Base-by-base conservation (phyloP, 37 sponge, comb jelly and placozoan species). In the Halichondria panicea region DNA sequence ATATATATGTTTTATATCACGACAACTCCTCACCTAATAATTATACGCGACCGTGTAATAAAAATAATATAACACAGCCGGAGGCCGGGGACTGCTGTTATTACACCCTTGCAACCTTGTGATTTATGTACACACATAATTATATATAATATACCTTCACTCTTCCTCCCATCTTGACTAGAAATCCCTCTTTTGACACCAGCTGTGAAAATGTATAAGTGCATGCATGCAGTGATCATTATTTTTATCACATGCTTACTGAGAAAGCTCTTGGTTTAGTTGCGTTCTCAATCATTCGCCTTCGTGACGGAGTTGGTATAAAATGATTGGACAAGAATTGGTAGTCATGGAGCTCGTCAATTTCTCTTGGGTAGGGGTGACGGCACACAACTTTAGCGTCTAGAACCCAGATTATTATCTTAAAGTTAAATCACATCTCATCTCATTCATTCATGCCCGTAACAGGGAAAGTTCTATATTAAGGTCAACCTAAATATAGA, bases 101-200 rank as follows among this genome's bases (percentile, higher is more conserved):
- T 19, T 19, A 48, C 52, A 18, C 15, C 15, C 11, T 48, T 48
- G 11, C 13, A 15, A 48, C 52, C 15, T 18, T 11, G 52, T 18
- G 52, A 48, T 48, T n/a, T 11, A 48, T 15, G 15, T 48, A 48
- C 13, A 18, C 13, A 48, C 11, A 18, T 11, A 15, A 48, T 11
- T 48, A 48, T 18, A 18, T 11, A 15, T 28, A 6, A 35, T 46
- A 31, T 43, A 81, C 81, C 72, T 81, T 81, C 9, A 60, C 61
- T 44, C 22, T 24, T 19, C 64, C 81, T 52, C 81, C 81, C 63
- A 71, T 54, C 35, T 81, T 81, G 1, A 18, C 19, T 4, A 81
- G 43, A 59, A 72, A 81, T 2, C 81, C 81, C 27, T 70, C 81
- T 32, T 81, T 81, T 12, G 81, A 60, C 0, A 64, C 81, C 19